A percentile compares a stretch with the other conserved stretches of the same genome.
Conservation (phyloP, 2,888 invertebrate species). For the Drosophila demipolita region DNA sequence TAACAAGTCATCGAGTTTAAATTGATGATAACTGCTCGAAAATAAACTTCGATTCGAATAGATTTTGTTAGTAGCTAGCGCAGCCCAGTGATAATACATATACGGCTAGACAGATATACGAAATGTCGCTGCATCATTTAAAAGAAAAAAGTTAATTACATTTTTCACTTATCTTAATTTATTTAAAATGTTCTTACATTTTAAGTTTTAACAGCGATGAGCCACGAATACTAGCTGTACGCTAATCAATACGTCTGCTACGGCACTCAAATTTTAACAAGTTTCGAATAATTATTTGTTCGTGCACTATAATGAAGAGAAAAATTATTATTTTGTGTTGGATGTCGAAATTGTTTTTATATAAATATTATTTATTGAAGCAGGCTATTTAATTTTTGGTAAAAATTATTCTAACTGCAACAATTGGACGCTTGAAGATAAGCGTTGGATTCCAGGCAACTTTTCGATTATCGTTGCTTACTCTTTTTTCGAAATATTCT, state of each 20-base stretch:
- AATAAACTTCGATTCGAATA: background rate
- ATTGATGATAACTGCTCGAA: background rate
- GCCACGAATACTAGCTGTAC: background rate
- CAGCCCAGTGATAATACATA: background rate
- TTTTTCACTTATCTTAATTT: conserved; percentile 8
- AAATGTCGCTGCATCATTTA: background rate
- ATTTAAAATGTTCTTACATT: background rate
- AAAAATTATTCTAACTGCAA: background rate
- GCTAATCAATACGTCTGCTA: background rate
- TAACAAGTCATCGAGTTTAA: background rate
- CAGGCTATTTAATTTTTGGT: background rate
- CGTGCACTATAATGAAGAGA: background rate
- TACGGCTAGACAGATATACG: background rate
- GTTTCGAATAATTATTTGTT: background rate
- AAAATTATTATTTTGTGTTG: background rate
- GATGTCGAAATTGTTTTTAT: background rate
- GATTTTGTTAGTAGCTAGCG: background rate
- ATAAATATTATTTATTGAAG: background rate
- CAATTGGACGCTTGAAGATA: background rate
- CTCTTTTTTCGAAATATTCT: background rate
- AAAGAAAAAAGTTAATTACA: conserved; percentile 4
- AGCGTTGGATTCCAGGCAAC: background rate
- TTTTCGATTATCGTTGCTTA: background rate
- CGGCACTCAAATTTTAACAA: background rate
- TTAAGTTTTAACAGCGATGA: background rate